phyloP scores from a whole-genome alignment of 2,113 vertebrate species.

The Callopanchax toddi region DNA sequence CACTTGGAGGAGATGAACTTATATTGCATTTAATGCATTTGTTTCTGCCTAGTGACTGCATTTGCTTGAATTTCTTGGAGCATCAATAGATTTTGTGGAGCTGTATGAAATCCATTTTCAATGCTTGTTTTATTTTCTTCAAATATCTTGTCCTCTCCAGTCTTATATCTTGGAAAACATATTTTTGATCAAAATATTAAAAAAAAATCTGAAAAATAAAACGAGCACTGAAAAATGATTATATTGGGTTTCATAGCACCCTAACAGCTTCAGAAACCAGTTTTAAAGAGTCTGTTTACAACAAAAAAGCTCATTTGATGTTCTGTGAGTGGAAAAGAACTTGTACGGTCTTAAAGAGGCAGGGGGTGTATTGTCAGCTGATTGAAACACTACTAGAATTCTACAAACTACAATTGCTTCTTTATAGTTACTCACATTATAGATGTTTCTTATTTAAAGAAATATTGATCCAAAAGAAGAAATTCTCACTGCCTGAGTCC shows the following conservation, averaged over 20 bases:
- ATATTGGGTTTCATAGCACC: too few species aligned
- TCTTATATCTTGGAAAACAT: too few species aligned
- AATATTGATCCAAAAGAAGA: constrained; percentile 40
- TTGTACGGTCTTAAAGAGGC: too few species aligned
- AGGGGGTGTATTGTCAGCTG: background rate
- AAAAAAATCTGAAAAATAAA: too few species aligned
- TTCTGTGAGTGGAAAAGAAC: constrained; percentile 11
- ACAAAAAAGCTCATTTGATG: constrained; percentile 22
- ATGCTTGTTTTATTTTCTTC: too few species aligned
- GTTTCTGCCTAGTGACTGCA: constrained; percentile 48
- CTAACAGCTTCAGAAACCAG: constrained; percentile 43
- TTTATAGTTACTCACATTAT: constrained; percentile 8
- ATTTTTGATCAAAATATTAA: too few species aligned
- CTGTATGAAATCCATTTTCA: too few species aligned
- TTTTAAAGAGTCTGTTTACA: constrained; percentile 10
- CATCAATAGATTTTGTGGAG: too few species aligned
- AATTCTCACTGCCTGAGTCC: constrained; percentile 17
- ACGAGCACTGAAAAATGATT: too few species aligned
- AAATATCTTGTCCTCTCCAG: too few species aligned
- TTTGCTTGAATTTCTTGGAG: constrained; percentile 37
- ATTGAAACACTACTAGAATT: too few species aligned
- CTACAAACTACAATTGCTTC: constrained; percentile 5
- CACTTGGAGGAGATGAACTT: constrained; percentile 34
- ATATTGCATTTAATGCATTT: constrained; percentile 13
- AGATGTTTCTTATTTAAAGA: background rate